Evolutionary conservation across 1,140 invertebrate genomes (phyloP).

Genomic region (Drosophila pruinosa): DNA sequence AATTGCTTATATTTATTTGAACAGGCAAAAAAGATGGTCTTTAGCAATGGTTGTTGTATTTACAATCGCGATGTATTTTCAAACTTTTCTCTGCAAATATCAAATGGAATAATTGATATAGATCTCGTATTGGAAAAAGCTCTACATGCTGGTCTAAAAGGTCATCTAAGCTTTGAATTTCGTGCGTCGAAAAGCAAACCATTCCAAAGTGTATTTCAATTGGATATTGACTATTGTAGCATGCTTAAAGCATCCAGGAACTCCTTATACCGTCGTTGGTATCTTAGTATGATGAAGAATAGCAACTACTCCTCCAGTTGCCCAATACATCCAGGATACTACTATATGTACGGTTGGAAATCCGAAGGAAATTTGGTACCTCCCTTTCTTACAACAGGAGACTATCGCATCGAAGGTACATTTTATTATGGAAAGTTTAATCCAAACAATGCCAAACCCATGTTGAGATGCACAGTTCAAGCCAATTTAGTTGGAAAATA

Average conservation of each 20-base stretch:
- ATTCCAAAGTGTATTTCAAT: not conserved
- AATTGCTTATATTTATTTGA: not conserved
- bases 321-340: not conserved
- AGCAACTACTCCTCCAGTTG: not conserved
- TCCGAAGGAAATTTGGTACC: not conserved
- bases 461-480: not conserved
- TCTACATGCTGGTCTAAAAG: not conserved
- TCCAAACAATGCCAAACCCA: not conserved
- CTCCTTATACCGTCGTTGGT: not conserved
- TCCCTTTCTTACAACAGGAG: not conserved
- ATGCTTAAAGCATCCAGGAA: not conserved
- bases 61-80: not conserved
- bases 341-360: not conserved
- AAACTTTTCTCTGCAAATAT: not conserved
- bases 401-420: not conserved
- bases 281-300: not conserved
- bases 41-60: not conserved
- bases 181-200: not conserved
- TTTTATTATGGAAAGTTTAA: not conserved
- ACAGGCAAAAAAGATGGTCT: not conserved
- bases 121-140: not conserved
- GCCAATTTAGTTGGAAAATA: not conserved
- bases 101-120: not conserved
- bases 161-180: not conserved
- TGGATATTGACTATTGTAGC: not conserved